Conservation (phyloP, 1,140 invertebrate genomes). For the Drosophila micromelanica region DNA sequence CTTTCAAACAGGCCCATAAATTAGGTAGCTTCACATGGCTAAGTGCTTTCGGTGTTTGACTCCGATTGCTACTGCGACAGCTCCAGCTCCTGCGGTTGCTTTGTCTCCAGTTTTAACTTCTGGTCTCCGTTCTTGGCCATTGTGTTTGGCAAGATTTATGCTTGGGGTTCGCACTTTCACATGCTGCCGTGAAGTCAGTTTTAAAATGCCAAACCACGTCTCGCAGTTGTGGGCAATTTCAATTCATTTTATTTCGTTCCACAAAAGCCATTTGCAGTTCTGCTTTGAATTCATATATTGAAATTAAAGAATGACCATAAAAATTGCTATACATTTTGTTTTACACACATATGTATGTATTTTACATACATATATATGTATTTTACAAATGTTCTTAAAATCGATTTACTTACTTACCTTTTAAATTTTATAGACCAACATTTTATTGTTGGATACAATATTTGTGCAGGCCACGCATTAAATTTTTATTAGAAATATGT, state of each 20-base stretch:
- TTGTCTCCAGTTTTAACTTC: constrained; percentile 27
- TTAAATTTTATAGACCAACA: not conserved
- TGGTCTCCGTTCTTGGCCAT: constrained; percentile 20
- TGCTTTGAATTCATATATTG: constrained; percentile 43
- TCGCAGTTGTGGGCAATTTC: constrained; percentile 24
- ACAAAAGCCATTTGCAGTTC: constrained; percentile 4
- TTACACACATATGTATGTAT: too few relatives aligned
- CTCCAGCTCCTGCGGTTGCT: constrained; percentile 11
- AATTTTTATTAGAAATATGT: not conserved
- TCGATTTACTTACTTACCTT: not conserved
- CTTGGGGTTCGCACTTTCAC: constrained; percentile 61
- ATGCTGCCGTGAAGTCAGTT: constrained; percentile 27
- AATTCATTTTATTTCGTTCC: constrained; percentile 26
- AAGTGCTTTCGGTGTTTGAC: constrained; percentile 68
- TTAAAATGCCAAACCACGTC: constrained; percentile 35
- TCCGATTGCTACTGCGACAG: not conserved
- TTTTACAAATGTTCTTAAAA: constrained; percentile 9
- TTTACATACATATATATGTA: constrained; percentile 14
- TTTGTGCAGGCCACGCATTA: not conserved
- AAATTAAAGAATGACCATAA: constrained; percentile 32
- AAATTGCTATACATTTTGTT: constrained; percentile 30
- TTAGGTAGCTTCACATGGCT: constrained; percentile 66
- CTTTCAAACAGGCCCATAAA: constrained; percentile 69
- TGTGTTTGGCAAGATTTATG: constrained; percentile 66
- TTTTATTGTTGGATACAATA: not conserved